Evolutionary conservation across 30 jellyfish, hydroid and myxozoan species (phyloP), one percentile per base, ranked within the genome.

Genomic region (Calvadosia cruxmelitensis): DNA sequence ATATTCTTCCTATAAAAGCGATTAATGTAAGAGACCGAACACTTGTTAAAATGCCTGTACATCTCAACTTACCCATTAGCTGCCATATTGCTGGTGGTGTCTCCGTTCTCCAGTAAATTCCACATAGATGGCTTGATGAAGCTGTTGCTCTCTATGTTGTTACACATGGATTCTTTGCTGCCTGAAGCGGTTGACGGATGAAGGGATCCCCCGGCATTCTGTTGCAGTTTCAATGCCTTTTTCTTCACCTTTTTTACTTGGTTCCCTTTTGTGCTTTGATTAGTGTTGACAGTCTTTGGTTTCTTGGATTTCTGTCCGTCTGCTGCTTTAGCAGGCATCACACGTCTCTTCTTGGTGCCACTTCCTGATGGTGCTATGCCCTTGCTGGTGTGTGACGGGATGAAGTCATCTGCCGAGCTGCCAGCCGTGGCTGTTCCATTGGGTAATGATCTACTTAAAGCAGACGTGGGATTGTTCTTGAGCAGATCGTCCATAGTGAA

Each of bases 221-320:
- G 57, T 42, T 42, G 57, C 57, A 42, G 20, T 42, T 42, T 42
- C 57, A 42, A 42, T 42, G 57, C 57, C 57, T 42, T 42, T 42
- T 42, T 10, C 20, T 42, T 42, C 10, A 42, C 20, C 20, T 42
- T 42, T 20, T 42, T 42, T 10, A 20, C 57, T 42, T 42, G 57
- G 10, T 42, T 20, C 10, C 15, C 20, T 42, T 42, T 42, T 5
- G 57, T 42, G 20, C 15, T 42, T 10, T 42, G 10, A 5, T 10
- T 10, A 10, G 15, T 42, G 57, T 42, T 42, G 57, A 42, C 57
- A 5, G 57, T 42, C 20, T 42, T 42, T 5, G 20, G 57, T 20
- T 42, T 42, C 20, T 42, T 42, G 15, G 57, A 42, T 42, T 42
- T 42, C 20, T 42, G 57, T 20, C 15, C 57, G 20, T 42, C 57